phyloP scores from a whole-genome alignment of 2,797 vertebrate species.

The Morus bassanus region DNA sequence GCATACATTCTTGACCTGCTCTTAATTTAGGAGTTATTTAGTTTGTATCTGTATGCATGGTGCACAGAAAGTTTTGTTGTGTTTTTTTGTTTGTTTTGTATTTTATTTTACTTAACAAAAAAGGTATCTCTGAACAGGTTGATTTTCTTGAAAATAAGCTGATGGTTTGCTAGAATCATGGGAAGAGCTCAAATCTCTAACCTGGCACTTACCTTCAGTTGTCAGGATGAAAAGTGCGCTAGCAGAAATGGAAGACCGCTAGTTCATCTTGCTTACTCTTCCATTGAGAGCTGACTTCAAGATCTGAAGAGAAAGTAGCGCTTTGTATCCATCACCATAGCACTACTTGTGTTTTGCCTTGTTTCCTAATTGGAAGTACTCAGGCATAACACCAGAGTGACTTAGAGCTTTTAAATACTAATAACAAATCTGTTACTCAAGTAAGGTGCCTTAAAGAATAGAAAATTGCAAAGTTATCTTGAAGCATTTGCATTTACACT shows the following conservation, averaged over 20 bases:
- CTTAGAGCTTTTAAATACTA: neutral
- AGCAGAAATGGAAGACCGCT: neutral
- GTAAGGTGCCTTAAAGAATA: neutral
- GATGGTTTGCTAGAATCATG: neutral
- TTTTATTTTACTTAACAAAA: neutral
- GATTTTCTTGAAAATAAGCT: neutral
- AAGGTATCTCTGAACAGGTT: neutral
- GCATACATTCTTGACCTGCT: neutral
- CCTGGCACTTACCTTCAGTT: neutral
- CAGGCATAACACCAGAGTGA: neutral
- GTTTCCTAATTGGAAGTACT: neutral
- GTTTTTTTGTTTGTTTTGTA: neutral
- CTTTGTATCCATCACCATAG: neutral
- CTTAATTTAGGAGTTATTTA: neutral
- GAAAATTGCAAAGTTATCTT: neutral
- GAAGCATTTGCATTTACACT: neutral
- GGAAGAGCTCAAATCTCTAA: neutral
- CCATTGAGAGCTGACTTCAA: neutral
- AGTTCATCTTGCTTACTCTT: neutral
- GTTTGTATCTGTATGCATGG: neutral
- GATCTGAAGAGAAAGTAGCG: neutral
- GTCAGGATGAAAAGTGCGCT: neutral
- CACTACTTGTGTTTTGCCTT: neutral
- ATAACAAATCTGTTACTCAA: neutral
- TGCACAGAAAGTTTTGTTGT: neutral